phyloP scores from a whole-genome alignment of 2,113 vertebrate species.

The Urocitellus parryii region DNA sequence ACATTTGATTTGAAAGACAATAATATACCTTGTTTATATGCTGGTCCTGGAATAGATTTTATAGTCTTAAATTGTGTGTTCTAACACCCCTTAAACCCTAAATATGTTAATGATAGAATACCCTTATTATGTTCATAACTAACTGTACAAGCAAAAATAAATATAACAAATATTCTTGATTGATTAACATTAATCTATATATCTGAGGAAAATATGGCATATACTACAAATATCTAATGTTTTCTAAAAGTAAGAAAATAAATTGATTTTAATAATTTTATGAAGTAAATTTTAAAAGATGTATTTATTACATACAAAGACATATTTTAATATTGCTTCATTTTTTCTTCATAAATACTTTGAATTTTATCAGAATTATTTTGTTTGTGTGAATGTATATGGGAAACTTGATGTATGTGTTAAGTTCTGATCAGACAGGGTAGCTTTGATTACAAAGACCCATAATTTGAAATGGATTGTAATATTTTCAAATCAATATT shows the following conservation, averaged over 20 bases:
- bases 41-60: not conserved
- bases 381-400: not conserved
- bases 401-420: not conserved
- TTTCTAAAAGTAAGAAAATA: not conserved
- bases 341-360: not conserved
- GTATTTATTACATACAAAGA: not conserved
- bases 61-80: not conserved
- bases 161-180: not conserved
- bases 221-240: not conserved
- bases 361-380: not conserved
- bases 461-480: not conserved
- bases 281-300: constrained; percentile 4
- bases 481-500: not conserved
- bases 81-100: not conserved
- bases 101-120: not conserved
- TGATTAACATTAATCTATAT: not conserved
- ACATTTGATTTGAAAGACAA: constrained; percentile 17
- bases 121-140: not conserved
- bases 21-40: not conserved
- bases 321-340: not conserved
- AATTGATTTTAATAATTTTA: not conserved
- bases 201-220: not conserved
- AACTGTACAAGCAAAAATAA: not conserved
- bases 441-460: not conserved
- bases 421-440: not conserved